phyloP scores from a whole-genome alignment of 2,888 invertebrate species.

The Drosophila kambysellisi region DNA sequence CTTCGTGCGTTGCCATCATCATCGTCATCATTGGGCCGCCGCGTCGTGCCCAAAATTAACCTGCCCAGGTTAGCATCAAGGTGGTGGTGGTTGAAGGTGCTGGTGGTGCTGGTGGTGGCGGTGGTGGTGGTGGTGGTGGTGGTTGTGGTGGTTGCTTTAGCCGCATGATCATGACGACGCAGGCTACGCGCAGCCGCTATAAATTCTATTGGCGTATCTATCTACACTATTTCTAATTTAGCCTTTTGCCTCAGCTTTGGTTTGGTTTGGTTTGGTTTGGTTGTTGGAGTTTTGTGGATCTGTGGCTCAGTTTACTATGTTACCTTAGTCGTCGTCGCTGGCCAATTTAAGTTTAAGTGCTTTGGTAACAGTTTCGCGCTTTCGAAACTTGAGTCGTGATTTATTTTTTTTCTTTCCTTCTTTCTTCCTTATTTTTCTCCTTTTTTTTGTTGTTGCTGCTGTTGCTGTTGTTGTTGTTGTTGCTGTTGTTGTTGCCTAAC shows the following conservation, averaged over 20 bases:
- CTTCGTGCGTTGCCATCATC: constrained; percentile 79
- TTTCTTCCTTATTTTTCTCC: constrained; percentile 27
- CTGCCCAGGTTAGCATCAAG: constrained; percentile 52
- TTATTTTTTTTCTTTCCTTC: constrained; percentile 62
- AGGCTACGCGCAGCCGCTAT: constrained; percentile 69
- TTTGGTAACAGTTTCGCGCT: constrained; percentile 83
- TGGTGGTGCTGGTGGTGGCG: neutral
- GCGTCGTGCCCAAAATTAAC: constrained; percentile 78
- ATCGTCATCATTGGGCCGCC: constrained; percentile 64
- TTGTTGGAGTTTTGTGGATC: constrained; percentile 24
- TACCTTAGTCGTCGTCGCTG: constrained; percentile 63
- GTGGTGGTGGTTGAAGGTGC: neutral
- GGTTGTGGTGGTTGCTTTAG: constrained; percentile 17
- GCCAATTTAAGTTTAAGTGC: constrained; percentile 82
- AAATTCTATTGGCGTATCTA: constrained; percentile 81
- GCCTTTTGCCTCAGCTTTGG: constrained; percentile 43
- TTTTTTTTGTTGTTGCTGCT: constrained; percentile 15
- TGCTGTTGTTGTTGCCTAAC: constrained; percentile 10
- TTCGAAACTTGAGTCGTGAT: constrained; percentile 82
- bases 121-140: neutral
- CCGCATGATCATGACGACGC: constrained; percentile 70
- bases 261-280: constrained; percentile 5
- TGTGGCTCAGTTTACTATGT: constrained; percentile 59
- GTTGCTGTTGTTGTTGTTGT: constrained; percentile 13
- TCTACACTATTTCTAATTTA: constrained; percentile 82